These are phyloP conservation scores for Meloidogyne exigua DNA, from an alignment of 1,140 invertebrate species.

Conservation along the genomic window DNA sequence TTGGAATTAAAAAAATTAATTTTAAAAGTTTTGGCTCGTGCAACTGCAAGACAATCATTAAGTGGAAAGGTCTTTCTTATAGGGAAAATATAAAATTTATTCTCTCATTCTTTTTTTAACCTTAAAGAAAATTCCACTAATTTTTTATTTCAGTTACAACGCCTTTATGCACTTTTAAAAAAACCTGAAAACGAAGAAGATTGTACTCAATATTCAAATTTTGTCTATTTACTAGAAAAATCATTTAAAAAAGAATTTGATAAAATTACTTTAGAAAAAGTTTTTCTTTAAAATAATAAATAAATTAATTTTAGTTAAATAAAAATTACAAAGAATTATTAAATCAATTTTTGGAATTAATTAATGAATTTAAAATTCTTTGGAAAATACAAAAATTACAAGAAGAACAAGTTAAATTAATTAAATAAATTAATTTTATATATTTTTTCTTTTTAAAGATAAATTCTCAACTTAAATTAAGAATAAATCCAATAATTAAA, in stretches of 20 bases:
- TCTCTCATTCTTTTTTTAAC: no score
- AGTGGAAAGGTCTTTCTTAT: conserved; percentile 24
- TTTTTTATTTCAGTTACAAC: conserved; percentile 24
- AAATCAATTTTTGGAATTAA: conserved; percentile 5
- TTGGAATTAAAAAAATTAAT: conserved; percentile 4
- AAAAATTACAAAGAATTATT: not conserved
- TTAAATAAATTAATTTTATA: not conserved
- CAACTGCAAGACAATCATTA: conserved; percentile 22
- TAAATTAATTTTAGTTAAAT: not conserved
- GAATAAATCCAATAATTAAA: conserved; percentile 17
- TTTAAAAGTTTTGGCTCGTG: conserved; percentile 10
- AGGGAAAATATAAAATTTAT: no score
- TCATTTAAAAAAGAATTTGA: conserved; percentile 22
- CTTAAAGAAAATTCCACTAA: not conserved
- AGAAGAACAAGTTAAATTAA: not conserved
- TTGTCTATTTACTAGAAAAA: conserved; percentile 29
- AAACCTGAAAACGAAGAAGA: conserved; percentile 18
- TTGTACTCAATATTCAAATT: conserved; percentile 14
- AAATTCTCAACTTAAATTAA: conserved; percentile 4
- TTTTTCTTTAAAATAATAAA: not conserved
- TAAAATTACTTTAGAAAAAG: not conserved
- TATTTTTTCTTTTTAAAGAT: conserved; percentile 1
- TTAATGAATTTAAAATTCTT: not conserved
- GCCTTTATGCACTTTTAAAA: conserved; percentile 32
- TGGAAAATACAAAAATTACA: not conserved